Evolutionary conservation across 2,888 invertebrate species (phyloP).

Genomic region (Seira musarum): DNA sequence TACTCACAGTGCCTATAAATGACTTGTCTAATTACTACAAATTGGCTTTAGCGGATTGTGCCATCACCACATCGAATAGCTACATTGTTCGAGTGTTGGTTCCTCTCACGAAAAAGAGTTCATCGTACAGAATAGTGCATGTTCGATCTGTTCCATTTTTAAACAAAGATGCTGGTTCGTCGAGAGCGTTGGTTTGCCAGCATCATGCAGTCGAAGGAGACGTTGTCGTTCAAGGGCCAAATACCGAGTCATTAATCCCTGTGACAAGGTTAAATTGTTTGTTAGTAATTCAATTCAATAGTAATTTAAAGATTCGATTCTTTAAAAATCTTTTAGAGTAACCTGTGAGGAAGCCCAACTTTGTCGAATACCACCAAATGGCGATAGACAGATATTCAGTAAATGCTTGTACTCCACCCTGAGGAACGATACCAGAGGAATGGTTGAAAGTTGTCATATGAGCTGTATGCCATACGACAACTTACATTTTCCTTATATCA

Average conservation of each 20-base stretch:
- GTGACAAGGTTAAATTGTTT: background rate
- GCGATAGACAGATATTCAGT: constrained; percentile 25
- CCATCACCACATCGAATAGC: constrained; percentile 31
- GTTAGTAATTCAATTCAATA: too few species aligned
- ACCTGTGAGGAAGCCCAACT: constrained; percentile 40
- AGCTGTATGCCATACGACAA: constrained; percentile 26
- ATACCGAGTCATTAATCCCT: background rate
- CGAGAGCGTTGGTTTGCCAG: constrained; percentile 28
- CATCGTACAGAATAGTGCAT: constrained; percentile 22
- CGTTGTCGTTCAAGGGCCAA: constrained; percentile 4
- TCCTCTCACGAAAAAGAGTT: constrained; percentile 36
- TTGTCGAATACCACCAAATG: constrained; percentile 43
- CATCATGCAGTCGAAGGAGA: constrained; percentile 22
- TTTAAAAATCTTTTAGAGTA: background rate
- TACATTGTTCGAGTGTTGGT: constrained; percentile 53
- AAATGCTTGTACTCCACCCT: constrained; percentile 34
- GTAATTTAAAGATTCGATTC: too few species aligned
- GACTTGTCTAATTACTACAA: constrained; percentile 52
- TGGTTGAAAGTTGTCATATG: constrained; percentile 37
- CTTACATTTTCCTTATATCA: constrained; percentile 41
- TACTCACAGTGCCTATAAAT: constrained; percentile 32
- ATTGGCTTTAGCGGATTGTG: constrained; percentile 51
- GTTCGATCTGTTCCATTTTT: constrained; percentile 45
- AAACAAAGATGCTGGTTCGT: background rate
- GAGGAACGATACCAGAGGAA: constrained; percentile 29